Conservation (phyloP, 2,888 invertebrate species). For the Auanema sp. region DNA sequence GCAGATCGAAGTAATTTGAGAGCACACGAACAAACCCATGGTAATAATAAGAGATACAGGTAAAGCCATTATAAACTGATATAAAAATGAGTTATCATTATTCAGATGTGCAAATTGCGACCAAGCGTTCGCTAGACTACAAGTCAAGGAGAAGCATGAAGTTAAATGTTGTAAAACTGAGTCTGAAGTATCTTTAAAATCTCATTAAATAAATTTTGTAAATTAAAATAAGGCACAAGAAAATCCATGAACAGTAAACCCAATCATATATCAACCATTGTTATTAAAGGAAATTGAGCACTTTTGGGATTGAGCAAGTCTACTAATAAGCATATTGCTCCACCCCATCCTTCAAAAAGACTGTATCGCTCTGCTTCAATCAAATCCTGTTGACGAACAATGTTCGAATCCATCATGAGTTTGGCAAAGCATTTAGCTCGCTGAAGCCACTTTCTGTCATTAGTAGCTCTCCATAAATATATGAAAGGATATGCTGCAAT, state of each 20-base stretch:
- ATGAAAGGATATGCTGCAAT: conserved; percentile 76
- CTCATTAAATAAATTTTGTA: too few species aligned
- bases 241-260: too few species aligned
- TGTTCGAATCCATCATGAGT: conserved; percentile 71
- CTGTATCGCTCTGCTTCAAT: conserved; percentile 83
- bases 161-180: too few species aligned
- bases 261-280: too few species aligned
- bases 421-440: conserved; percentile 77
- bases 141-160: too few species aligned
- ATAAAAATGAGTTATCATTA: too few species aligned
- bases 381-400: conserved; percentile 66
- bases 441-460: conserved; percentile 37
- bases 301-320: conserved; percentile 76
- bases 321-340: conserved; percentile 80
- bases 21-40: conserved; percentile 47
- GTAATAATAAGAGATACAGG: conserved; percentile 31
- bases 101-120: too few species aligned
- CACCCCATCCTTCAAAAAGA: conserved; percentile 83
- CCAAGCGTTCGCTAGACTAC: too few species aligned
- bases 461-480: conserved; percentile 77
- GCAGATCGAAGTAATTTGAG: conserved; percentile 47
- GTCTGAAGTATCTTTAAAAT: too few species aligned
- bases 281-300: too few species aligned
- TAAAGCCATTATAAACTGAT: not conserved
- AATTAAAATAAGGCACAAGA: too few species aligned